Conservation (phyloP, 2,888 invertebrate genomes). For the Chrysodeixis includens region DNA sequence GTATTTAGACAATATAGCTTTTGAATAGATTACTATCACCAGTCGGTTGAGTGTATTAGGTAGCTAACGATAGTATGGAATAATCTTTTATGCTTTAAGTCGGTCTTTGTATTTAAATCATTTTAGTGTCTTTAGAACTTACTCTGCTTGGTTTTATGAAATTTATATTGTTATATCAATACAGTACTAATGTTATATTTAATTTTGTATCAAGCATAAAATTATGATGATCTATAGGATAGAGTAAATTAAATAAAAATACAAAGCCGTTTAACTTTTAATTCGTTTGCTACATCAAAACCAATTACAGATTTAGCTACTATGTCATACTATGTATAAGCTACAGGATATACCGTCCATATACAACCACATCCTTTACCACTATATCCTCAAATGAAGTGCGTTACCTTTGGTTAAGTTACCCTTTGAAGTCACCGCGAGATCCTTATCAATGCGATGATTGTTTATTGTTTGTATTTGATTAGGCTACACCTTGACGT, state of each 20-base stretch:
- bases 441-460: constrained; percentile 66
- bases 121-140: too few relatives aligned
- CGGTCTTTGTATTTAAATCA: too few relatives aligned
- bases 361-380: background rate
- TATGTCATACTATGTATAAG: background rate
- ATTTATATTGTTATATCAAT: too few relatives aligned
- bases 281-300: too few relatives aligned
- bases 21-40: background rate
- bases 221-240: too few relatives aligned
- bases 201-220: too few relatives aligned
- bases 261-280: too few relatives aligned
- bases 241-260: too few relatives aligned
- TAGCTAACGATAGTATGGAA: background rate
- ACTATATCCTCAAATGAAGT: constrained; percentile 72
- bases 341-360: background rate
- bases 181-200: too few relatives aligned
- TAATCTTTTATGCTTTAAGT: too few relatives aligned
- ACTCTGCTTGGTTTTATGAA: too few relatives aligned
- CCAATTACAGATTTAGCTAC: background rate
- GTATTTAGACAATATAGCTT: constrained; percentile 16
- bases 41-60: too few relatives aligned
- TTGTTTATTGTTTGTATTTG: constrained; percentile 66
- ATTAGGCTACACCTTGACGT: constrained; percentile 48
- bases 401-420: constrained; percentile 71
- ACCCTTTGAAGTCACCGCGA: constrained; percentile 63